Conservation (phyloP, 2,113 vertebrate genomes). For the Bubalus kerabau region DNA sequence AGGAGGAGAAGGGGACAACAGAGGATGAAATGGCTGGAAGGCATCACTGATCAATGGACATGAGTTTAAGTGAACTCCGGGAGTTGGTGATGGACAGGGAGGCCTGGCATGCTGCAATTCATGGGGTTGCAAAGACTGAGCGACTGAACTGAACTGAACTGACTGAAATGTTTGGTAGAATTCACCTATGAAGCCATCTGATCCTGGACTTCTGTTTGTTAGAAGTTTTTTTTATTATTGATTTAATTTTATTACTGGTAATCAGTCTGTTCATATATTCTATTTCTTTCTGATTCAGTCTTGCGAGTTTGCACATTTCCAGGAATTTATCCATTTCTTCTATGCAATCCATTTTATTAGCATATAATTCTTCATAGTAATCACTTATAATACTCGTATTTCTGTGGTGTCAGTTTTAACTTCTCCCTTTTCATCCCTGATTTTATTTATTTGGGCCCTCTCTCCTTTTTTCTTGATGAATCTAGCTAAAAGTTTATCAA, state of each 20-base stretch:
- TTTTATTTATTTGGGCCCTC: neutral
- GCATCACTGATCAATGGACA: accelerated
- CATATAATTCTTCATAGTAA: neutral
- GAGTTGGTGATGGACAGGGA: too few species aligned
- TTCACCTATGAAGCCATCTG: neutral
- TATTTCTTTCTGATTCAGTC: neutral
- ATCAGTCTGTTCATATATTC: neutral
- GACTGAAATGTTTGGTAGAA: neutral
- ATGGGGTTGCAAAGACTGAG: too few species aligned
- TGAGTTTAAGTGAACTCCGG: too few species aligned
- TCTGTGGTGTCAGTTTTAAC: neutral
- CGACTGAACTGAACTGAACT: too few species aligned
- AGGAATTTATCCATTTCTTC: neutral
- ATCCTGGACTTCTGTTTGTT: neutral
- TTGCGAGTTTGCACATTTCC: neutral
- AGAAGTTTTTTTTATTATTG: neutral
- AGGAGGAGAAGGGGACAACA: too few species aligned
- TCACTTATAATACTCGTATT: neutral
- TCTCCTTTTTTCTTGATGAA: neutral
- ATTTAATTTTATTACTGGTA: neutral
- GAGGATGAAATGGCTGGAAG: too few species aligned
- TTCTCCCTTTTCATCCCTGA: neutral
- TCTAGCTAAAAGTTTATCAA: neutral
- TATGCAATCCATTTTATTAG: neutral
- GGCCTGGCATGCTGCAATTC: too few species aligned